Conservation (phyloP, 23 tunicate species). For the Oikopleura dioica region DNA sequence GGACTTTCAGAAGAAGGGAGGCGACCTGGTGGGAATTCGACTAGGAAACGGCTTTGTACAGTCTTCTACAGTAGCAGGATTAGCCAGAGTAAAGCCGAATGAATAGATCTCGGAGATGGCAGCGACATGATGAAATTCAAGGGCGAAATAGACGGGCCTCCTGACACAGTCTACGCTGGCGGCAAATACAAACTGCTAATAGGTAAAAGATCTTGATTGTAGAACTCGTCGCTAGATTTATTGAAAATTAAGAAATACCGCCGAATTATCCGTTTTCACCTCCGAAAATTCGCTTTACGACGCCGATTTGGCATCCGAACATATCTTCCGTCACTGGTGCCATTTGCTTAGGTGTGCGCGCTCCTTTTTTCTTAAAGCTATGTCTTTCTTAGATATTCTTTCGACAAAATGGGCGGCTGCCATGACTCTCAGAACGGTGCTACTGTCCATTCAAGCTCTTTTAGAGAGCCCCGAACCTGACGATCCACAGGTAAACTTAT, state of each 20-base stretch:
- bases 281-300: conserved; percentile 57
- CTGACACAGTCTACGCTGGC: conserved; percentile 82
- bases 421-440: conserved; percentile 58
- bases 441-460: conserved; percentile 68
- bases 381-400: conserved; percentile 69
- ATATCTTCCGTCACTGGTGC: conserved; percentile 95
- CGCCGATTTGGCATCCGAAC: conserved; percentile 90
- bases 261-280: conserved; percentile 93
- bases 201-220: neutral
- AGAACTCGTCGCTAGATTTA: neutral
- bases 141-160: conserved; percentile 81
- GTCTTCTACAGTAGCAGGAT: no score
- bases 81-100: no score
- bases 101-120: no score
- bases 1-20: conserved; percentile 50
- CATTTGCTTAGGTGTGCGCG: no score
- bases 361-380: no score
- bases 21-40: neutral
- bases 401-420: conserved; percentile 98
- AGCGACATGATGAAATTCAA: conserved; percentile 29
- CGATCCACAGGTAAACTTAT: conserved; percentile 86
- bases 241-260: conserved; percentile 24
- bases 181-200: conserved; percentile 42
- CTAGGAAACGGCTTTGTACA: no score
- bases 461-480: conserved; percentile 73